phyloP scores from a whole-genome alignment of 2,113 vertebrate species.

The Pteronura brasiliensis region DNA sequence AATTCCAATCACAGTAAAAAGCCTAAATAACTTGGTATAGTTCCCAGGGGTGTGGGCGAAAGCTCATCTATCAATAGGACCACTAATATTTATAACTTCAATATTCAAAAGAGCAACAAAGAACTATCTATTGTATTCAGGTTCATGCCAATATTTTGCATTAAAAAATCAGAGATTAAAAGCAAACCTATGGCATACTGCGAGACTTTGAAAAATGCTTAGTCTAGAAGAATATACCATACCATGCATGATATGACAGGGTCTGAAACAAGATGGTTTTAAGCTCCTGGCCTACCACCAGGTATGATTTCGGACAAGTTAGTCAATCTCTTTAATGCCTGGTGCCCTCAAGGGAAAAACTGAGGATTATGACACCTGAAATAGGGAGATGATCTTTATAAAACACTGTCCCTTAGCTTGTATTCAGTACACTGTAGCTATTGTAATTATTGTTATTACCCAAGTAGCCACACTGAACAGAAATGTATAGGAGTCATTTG shows the following conservation, averaged over 20 bases:
- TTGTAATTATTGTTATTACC: background rate
- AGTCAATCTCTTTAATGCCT: background rate
- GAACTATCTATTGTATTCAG: background rate
- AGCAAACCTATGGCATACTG: background rate
- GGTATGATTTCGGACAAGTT: background rate
- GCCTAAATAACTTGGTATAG: conserved; percentile 4
- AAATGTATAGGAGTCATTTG: background rate
- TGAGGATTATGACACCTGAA: background rate
- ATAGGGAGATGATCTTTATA: background rate
- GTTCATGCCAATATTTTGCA: background rate
- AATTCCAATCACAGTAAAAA: conserved; percentile 22
- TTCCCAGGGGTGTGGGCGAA: background rate
- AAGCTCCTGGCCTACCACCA: background rate
- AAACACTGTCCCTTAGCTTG: background rate
- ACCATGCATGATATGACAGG: background rate
- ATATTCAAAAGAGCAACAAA: background rate
- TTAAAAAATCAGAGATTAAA: background rate
- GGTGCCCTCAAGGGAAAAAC: background rate
- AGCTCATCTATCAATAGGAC: background rate
- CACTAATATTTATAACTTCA: background rate
- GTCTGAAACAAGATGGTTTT: background rate
- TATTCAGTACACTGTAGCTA: background rate
- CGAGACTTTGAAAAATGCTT: background rate
- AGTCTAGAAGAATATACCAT: background rate
- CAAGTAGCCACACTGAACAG: background rate